Conservation (phyloP, 2,113 vertebrate species). For the Toxotes chatareus region DNA sequence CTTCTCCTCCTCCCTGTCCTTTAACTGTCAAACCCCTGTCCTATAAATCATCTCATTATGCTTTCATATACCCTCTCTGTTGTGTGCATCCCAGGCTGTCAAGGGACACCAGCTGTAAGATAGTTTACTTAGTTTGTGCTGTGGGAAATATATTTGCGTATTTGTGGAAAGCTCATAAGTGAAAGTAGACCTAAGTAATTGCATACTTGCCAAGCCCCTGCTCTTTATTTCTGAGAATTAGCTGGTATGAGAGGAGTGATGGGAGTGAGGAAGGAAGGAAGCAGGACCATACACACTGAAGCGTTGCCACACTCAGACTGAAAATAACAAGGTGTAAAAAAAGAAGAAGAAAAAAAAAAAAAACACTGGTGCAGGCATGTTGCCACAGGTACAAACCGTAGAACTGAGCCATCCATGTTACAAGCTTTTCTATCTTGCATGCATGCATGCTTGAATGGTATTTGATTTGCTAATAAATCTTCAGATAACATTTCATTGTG, state of each 20-base stretch:
- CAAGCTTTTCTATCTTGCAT: not conserved
- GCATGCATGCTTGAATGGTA: not conserved
- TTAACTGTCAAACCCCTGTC: conserved; percentile 11
- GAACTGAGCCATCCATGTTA: not conserved
- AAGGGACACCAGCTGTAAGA: not conserved
- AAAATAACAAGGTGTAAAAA: no score
- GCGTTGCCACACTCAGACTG: not conserved
- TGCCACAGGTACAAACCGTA: not conserved
- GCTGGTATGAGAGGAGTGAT: not conserved
- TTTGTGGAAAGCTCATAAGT: conserved; percentile 26
- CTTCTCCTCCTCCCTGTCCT: conserved; percentile 14
- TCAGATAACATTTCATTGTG: no score
- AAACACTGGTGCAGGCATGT: not conserved
- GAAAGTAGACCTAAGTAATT: conserved; percentile 5
- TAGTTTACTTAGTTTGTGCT: not conserved
- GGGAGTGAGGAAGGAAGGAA: not conserved
- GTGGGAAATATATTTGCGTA: conserved; percentile 9
- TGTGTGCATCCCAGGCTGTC: conserved; percentile 6
- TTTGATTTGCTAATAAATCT: not conserved
- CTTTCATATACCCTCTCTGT: conserved; percentile 13
- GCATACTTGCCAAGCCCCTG: not conserved
- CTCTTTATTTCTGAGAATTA: conserved; percentile 24
- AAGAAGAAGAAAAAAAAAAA: no score
- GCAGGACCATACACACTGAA: not conserved
- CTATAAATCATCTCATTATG: conserved; percentile 29